Conservation (phyloP, 2,797 vertebrate species). For the Microcaecilia unicolor region DNA sequence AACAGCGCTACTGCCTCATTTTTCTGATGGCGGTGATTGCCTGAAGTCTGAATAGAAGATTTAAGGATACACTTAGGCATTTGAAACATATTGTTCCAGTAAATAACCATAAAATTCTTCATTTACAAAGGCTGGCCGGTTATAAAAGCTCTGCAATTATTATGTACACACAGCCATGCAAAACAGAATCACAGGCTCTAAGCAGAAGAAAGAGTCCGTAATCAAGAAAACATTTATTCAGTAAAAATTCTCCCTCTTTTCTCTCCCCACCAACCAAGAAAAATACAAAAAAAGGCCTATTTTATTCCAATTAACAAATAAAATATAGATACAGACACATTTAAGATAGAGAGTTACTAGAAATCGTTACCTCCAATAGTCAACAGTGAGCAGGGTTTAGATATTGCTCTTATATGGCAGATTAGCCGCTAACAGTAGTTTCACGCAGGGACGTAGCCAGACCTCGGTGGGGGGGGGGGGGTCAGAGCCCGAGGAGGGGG, state of each 20-base stretch:
- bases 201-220: constrained; percentile 6
- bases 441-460: too few relatives aligned
- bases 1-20: constrained; percentile 1
- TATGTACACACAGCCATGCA: neutral
- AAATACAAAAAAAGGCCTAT: too few relatives aligned
- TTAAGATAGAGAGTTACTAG: constrained; percentile 4
- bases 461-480: too few relatives aligned
- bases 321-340: constrained; percentile 6
- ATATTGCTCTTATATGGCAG: too few relatives aligned
- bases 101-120: constrained; percentile 11
- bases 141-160: constrained; percentile 2
- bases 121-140: neutral
- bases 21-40: constrained; percentile 19
- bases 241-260: too few relatives aligned
- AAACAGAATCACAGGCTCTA: neutral
- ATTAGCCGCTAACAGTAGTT: too few relatives aligned
- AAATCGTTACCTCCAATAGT: too few relatives aligned
- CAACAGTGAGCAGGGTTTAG: too few relatives aligned
- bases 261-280: neutral
- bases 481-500: too few relatives aligned
- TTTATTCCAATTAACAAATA: constrained; percentile 5
- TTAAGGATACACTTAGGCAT: constrained; percentile 9
- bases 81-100: constrained; percentile 11
- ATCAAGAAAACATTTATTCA: constrained; percentile 5
- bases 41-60: constrained; percentile 7